phyloP scores from a whole-genome alignment of 2,797 vertebrate genomes.

The Propithecus deckenii region DNA sequence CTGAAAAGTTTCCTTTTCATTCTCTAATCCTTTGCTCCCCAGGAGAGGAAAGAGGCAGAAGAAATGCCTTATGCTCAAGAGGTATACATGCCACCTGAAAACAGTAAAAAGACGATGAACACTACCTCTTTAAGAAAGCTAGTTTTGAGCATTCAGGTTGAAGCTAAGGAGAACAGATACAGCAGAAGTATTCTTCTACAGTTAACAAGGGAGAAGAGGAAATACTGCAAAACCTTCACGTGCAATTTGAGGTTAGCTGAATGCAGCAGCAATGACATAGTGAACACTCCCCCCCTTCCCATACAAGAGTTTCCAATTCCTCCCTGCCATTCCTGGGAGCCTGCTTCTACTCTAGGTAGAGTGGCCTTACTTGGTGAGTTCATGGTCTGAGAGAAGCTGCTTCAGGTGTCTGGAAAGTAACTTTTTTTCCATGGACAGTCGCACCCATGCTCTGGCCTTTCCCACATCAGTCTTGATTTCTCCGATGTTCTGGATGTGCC shows the following conservation, averaged over 20 bases:
- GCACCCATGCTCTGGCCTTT: constrained; percentile 98
- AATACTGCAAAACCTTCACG: not conserved
- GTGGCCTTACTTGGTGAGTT: constrained; percentile 94
- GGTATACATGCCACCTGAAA: not conserved
- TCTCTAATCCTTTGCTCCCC: not conserved
- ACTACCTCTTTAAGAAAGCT: not conserved
- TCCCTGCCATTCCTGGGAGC: not conserved
- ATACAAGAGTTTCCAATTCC: not conserved
- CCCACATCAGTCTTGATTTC: constrained; percentile 99
- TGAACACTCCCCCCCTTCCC: not conserved
- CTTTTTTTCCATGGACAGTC: constrained; percentile 99
- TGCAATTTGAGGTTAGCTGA: not conserved
- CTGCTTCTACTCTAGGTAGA: not conserved
- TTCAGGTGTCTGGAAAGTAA: constrained; percentile 97
- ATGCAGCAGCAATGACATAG: not conserved
- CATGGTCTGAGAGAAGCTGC: constrained; percentile 96
- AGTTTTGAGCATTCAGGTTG: not conserved
- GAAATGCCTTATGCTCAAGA: not conserved
- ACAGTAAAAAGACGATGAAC: not conserved
- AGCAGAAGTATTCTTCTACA: not conserved
- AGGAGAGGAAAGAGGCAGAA: constrained; percentile 11
- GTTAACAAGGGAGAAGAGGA: not conserved
- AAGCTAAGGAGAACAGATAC: not conserved
- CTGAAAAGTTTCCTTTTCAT: constrained; percentile 37
- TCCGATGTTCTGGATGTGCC: constrained; percentile 98